A percentile compares a stretch with the other conserved stretches of the same genome.
These are phyloP conservation scores for Eupithecia dodoneata DNA, from an alignment of 2,888 invertebrate genomes.

Conservation along the genomic window DNA sequence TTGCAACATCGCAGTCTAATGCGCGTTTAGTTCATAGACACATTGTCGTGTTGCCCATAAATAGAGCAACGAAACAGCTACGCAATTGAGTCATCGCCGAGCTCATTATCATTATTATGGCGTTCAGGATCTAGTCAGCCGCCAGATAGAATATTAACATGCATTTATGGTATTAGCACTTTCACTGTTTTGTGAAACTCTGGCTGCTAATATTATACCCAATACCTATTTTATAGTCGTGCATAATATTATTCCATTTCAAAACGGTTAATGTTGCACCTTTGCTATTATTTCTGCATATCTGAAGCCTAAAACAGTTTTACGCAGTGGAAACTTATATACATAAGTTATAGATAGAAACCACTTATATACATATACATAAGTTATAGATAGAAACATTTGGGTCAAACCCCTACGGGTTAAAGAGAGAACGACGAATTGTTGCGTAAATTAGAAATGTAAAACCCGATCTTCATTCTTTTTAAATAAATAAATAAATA, in stretches of 20 bases:
- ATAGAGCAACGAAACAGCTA: constrained; percentile 25
- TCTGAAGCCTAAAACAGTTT: not conserved
- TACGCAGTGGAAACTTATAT: not conserved
- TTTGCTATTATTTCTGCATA: not conserved
- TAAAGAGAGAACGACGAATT: too few relatives aligned
- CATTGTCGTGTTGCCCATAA: constrained; percentile 40
- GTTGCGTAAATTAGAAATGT: too few relatives aligned
- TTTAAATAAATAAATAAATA: too few relatives aligned
- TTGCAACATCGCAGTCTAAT: constrained; percentile 39
- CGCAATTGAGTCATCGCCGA: constrained; percentile 29
- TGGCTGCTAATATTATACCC: constrained; percentile 29
- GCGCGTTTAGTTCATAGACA: constrained; percentile 19
- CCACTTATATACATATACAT: too few relatives aligned
- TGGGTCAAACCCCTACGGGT: too few relatives aligned
- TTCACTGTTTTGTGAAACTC: constrained; percentile 41
- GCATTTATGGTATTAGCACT: constrained; percentile 44
- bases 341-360: not conserved
- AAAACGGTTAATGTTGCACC: not conserved
- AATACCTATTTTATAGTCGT: not conserved
- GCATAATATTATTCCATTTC: not conserved
- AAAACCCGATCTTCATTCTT: too few relatives aligned
- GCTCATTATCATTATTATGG: constrained; percentile 33
- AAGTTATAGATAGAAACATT: not conserved
- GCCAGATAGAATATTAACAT: constrained; percentile 29
- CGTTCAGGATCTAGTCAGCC: constrained; percentile 20